A percentile compares a stretch with the other conserved stretches of the same genome.
These are phyloP conservation scores for Dryoscopus gambensis DNA, from an alignment of 2,113 vertebrate species.

Conservation along the genomic window DNA sequence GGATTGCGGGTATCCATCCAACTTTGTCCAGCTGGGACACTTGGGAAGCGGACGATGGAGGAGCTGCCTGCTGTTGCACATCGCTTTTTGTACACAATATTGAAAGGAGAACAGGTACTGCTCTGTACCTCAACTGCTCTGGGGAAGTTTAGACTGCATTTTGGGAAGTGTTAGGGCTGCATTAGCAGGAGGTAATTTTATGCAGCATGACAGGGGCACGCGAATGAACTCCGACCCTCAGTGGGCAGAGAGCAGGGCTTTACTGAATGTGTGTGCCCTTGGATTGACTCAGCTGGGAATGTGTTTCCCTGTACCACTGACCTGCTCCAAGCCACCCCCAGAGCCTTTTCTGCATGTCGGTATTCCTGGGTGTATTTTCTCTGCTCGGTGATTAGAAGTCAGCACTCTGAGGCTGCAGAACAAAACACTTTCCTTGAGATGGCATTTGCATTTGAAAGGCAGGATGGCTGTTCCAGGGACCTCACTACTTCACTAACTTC, in stretches of 20 bases:
- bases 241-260: neutral
- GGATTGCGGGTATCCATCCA: neutral
- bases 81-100: fast-evolving
- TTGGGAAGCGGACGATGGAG: fast-evolving
- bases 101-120: neutral
- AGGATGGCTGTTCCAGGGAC: neutral
- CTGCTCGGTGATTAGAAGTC: neutral
- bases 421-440: neutral
- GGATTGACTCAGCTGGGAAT: neutral
- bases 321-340: neutral
- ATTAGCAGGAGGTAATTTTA: neutral
- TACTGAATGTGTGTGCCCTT: fast-evolving
- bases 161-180: neutral
- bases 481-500: neutral
- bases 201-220: neutral
- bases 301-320: neutral
- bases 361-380: neutral
- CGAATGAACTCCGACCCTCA: fast-evolving
- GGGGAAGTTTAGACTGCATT: neutral
- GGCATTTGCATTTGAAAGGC: constrained; percentile 49
- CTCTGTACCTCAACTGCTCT: neutral
- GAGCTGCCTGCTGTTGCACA: neutral
- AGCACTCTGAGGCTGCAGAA: neutral
- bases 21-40: neutral
- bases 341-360: neutral